Conservation (phyloP, 2,797 vertebrate species). For the Darevskia nairensis region DNA sequence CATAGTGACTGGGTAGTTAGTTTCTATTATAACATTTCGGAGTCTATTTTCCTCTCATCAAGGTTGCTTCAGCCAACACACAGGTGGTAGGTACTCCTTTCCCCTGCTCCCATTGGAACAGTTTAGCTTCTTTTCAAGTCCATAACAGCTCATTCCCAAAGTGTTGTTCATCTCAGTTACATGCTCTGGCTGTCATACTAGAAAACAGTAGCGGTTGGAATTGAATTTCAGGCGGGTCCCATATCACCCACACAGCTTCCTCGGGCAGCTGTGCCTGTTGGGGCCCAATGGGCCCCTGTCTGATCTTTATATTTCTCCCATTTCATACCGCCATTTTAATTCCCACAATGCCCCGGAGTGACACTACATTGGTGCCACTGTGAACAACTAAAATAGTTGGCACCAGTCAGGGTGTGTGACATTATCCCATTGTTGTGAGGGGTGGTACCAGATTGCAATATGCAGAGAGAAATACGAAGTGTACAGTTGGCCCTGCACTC, state of each 20-base stretch:
- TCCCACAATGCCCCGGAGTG: not conserved
- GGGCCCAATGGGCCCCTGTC: too few species aligned
- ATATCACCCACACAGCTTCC: not conserved
- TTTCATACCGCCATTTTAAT: not conserved
- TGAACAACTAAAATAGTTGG: not conserved
- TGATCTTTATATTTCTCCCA: not conserved
- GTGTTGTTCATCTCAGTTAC: not conserved
- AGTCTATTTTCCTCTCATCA: constrained; percentile 10
- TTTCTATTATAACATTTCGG: constrained; percentile 43
- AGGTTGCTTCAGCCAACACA: constrained; percentile 40
- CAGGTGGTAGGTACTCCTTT: constrained; percentile 12
- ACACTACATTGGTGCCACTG: not conserved
- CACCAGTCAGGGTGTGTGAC: not conserved
- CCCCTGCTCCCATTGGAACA: constrained; percentile 6
- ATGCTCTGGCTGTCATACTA: rapidly evolving
- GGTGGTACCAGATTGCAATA: too few species aligned
- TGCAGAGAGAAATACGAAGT: not conserved
- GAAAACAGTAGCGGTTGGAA: not conserved
- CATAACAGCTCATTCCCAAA: not conserved
- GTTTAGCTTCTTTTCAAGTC: constrained; percentile 5
- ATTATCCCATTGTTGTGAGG: not conserved
- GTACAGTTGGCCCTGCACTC: not conserved
- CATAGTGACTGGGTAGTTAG: constrained; percentile 14
- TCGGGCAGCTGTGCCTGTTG: not conserved
- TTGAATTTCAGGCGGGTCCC: not conserved